A percentile compares a stretch with the other conserved stretches of the same genome.
Evolutionary conservation across 2,797 vertebrate species (phyloP).

Genomic region (Notolepis coatsorum): DNA sequence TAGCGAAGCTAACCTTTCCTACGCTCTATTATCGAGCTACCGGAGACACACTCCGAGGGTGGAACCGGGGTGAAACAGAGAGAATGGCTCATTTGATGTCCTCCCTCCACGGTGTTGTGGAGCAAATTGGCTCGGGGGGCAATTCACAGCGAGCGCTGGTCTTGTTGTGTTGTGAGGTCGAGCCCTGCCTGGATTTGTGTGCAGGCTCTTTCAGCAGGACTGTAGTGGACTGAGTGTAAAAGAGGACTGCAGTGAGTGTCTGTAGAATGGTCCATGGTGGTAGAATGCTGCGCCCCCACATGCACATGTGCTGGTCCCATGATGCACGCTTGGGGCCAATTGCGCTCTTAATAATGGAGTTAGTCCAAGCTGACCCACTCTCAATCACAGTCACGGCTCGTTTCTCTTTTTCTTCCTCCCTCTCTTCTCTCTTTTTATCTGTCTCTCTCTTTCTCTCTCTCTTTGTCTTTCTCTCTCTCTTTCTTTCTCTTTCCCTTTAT

Average conservation of each 20-base stretch:
- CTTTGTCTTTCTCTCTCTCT: constrained; percentile 31
- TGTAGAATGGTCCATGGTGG: too few relatives aligned
- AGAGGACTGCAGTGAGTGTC: too few relatives aligned
- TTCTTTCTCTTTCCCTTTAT: constrained; percentile 35
- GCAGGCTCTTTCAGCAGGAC: too few relatives aligned
- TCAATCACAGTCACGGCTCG: constrained; percentile 16
- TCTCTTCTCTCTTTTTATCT: constrained; percentile 32
- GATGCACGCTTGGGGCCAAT: too few relatives aligned
- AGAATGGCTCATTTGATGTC: constrained; percentile 59
- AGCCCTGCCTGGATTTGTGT: too few relatives aligned
- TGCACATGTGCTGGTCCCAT: too few relatives aligned
- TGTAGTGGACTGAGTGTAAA: too few relatives aligned
- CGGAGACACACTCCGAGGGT: constrained; percentile 38
- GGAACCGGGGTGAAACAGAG: constrained; percentile 39
- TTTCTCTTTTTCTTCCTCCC: constrained; percentile 34
- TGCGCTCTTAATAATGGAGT: constrained; percentile 9
- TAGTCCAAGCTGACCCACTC: background rate
- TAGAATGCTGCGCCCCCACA: too few relatives aligned
- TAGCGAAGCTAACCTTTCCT: constrained; percentile 68
- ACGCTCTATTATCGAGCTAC: constrained; percentile 57
- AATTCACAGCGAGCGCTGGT: background rate
- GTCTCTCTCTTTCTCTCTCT: constrained; percentile 16
- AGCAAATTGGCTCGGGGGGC: background rate
- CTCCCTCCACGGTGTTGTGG: constrained; percentile 33
- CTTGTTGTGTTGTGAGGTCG: constrained; percentile 5